Evolutionary conservation across 2,113 vertebrate species (phyloP).

Genomic region (Laticauda laticaudata): DNA sequence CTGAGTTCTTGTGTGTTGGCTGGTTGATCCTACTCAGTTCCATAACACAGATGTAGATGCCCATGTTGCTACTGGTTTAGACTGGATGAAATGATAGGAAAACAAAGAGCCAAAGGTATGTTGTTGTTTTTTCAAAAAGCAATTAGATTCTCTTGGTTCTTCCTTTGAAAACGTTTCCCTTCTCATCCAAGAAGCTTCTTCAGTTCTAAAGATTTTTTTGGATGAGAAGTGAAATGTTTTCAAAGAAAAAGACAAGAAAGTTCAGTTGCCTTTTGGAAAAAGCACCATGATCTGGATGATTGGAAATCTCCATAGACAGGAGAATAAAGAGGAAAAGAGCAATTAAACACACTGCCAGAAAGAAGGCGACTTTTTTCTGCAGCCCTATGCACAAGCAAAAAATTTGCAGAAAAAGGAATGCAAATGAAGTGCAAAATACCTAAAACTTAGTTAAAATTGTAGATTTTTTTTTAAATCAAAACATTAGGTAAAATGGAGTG

Average conservation of each 20-base stretch:
- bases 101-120: not conserved
- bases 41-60: not conserved
- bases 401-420: not conserved
- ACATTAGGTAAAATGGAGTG: too few species aligned
- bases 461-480: not conserved
- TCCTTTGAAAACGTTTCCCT: too few species aligned
- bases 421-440: not conserved
- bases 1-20: not conserved
- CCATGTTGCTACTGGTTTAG: not conserved
- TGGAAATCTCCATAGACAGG: too few species aligned
- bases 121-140: too few species aligned
- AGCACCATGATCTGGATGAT: too few species aligned
- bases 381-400: not conserved
- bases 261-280: too few species aligned
- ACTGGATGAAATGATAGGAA: not conserved
- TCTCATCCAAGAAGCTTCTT: too few species aligned
- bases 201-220: too few species aligned
- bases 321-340: not conserved
- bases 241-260: too few species aligned
- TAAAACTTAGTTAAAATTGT: not conserved
- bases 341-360: not conserved
- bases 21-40: not conserved
- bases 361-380: not conserved
- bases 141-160: too few species aligned
- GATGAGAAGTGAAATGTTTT: too few species aligned